Base-by-base conservation (phyloP, 2,113 vertebrate genomes). In the Neoarius graeffei region DNA sequence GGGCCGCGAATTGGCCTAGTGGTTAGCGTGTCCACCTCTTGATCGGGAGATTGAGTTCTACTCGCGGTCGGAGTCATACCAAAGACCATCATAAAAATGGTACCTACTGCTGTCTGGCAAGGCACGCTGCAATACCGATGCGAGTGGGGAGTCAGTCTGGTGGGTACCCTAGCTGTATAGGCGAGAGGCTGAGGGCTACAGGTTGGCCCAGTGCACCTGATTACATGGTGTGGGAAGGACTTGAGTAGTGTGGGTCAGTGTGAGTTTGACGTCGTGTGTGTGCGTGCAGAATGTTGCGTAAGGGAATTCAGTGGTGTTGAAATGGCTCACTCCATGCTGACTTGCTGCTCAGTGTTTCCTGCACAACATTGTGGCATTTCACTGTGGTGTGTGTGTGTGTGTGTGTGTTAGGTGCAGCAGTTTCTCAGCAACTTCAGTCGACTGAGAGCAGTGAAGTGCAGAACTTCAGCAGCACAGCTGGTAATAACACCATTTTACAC, bases 391-490 rank as follows among this genome's bases (percentile, higher is more conserved):
- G 64, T 87, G n/a, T 88, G 59, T 87, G 23, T 60, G 14, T 83
- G 13, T 86, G 50, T 86, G 50, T 85, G 3, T 57, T 81, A 71
- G 25, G 86, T 60, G 14, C 90, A 98, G 97, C 96, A 81, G 94
- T 98, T 92, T 93, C 97, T 88, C 97, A 97, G 94, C 96, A 97
- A 90, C 95, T 98, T 54, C 97, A 98, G 92, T 94, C 97, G 14
- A 96, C 96, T 92, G 97, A 98, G 92, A 97, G 95, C 95, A 96
- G 95, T 89, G 97, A 98, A 90, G 95, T 97, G 30, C 97, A 97
- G 93, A 96, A 93, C 90, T 95, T 96, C 86, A 93, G 95, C 94
- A 96, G 95, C 0, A 96, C 97, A 92, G 94, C 96, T 95, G 97
- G 97, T 98, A 95, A 66, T 8, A 0, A 81, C 62, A 48, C 56